Evolutionary conservation across 2,888 invertebrate genomes (phyloP).

Genomic region (Caenorhabditis sp.): DNA sequence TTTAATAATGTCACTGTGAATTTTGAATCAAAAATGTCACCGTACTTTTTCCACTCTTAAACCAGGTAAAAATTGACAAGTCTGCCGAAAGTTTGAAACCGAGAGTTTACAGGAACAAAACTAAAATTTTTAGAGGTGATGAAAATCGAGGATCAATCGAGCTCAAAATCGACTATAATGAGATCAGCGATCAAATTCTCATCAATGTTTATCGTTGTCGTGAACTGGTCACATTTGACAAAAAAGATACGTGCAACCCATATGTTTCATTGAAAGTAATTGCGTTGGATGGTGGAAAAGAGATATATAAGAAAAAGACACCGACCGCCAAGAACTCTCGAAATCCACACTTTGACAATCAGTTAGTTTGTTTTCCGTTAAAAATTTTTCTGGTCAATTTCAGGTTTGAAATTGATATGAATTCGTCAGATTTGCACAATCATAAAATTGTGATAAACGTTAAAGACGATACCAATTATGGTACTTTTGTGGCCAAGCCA

Average conservation of each 20-base stretch:
- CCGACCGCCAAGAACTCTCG: conserved; percentile 42
- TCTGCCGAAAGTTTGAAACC: too few species aligned
- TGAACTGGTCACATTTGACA: conserved; percentile 43
- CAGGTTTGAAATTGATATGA: conserved; percentile 65
- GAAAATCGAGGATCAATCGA: conserved; percentile 53
- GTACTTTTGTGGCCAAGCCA: conserved; percentile 60
- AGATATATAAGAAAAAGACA: conserved; percentile 58
- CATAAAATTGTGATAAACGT: conserved; percentile 62
- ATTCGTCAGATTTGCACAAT: conserved; percentile 59
- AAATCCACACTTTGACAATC: conserved; percentile 64
- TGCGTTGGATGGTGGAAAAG: conserved; percentile 42
- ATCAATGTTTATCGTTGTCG: conserved; percentile 37
- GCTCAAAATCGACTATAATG: conserved; percentile 47
- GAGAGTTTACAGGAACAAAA: too few species aligned
- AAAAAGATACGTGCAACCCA: conserved; percentile 49
- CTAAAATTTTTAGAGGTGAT: conserved; percentile 44
- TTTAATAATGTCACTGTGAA: too few species aligned
- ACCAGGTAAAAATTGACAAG: too few species aligned
- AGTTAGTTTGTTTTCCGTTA: conserved; percentile 39
- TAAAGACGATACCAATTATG: conserved; percentile 68
- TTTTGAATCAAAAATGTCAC: too few species aligned
- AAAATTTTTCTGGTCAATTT: conserved; percentile 9
- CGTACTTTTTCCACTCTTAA: too few species aligned
- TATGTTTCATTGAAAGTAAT: conserved; percentile 56
- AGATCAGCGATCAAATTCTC: conserved; percentile 37